These are phyloP conservation scores for Hoplostethus mediterraneus DNA, from an alignment of 2,797 vertebrate genomes.

Conservation along the genomic window DNA sequence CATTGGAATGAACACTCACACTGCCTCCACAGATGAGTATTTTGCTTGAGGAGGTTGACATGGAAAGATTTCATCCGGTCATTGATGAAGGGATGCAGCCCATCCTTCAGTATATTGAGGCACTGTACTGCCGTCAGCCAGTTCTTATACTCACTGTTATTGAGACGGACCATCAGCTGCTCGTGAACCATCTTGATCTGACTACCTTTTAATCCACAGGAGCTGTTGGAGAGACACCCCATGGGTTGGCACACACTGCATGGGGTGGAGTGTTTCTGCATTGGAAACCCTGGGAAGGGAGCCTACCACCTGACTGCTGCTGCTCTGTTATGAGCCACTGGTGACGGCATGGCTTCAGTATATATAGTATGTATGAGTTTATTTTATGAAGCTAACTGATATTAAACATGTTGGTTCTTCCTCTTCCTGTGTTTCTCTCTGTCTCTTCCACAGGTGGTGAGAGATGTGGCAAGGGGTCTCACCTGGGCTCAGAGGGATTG, in stretches of 20 bases:
- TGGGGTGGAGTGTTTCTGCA: no score
- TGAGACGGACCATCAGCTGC: slow-evolving; percentile 82
- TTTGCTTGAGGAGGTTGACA: slow-evolving; percentile 57
- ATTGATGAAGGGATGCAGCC: slow-evolving; percentile 71
- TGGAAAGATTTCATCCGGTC: slow-evolving; percentile 82
- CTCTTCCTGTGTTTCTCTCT: no score
- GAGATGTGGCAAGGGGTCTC: no score
- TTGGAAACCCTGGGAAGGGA: neutral
- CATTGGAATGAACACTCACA: slow-evolving; percentile 68
- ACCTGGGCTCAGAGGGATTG: no score
- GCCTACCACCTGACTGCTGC: neutral
- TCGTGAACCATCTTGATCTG: slow-evolving; percentile 67
- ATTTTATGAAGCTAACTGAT: no score
- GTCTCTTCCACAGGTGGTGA: no score
- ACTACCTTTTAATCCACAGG: neutral
- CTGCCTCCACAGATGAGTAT: slow-evolving; percentile 34
- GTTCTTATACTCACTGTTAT: slow-evolving; percentile 85
- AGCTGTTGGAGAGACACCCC: no score
- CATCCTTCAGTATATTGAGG: slow-evolving; percentile 78
- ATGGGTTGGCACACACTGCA: no score
- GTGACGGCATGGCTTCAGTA: no score
- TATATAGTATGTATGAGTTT: no score
- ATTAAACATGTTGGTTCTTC: no score
- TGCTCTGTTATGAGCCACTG: neutral
- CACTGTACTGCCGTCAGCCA: slow-evolving; percentile 89